phyloP scores from a whole-genome alignment of 2,113 vertebrate species.

The Cynoglossus semilaevis region DNA sequence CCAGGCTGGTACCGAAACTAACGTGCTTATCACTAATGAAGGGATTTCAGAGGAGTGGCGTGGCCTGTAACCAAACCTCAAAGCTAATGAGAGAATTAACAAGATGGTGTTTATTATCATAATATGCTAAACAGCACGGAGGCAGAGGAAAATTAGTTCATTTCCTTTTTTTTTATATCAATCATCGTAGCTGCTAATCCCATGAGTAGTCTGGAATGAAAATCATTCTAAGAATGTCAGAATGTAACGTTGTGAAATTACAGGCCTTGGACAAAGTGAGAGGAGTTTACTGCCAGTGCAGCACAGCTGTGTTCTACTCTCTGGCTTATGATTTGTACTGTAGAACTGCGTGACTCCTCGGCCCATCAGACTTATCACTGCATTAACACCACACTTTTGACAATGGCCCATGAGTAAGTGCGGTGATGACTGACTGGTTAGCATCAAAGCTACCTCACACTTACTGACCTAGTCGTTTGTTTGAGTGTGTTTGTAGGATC shows the following conservation, averaged over 20 bases:
- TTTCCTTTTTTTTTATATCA: constrained; percentile 45
- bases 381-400: too few relatives aligned
- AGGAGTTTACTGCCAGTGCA: constrained; percentile 46
- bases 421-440: constrained; percentile 23
- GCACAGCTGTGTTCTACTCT: constrained; percentile 46
- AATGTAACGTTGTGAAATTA: constrained; percentile 60
- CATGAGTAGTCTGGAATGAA: constrained; percentile 57
- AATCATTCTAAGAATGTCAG: constrained; percentile 63
- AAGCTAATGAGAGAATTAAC: constrained; percentile 51
- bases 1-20: constrained; percentile 21
- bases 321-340: background rate
- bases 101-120: constrained; percentile 46
- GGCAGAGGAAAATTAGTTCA: constrained; percentile 37
- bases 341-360: too few relatives aligned
- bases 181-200: constrained; percentile 39
- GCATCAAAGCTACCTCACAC: constrained; percentile 51
- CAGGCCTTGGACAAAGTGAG: constrained; percentile 45
- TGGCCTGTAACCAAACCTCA: constrained; percentile 29
- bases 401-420: constrained; percentile 13
- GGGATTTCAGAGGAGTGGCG: constrained; percentile 33
- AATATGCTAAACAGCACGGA: constrained; percentile 14
- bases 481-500: too few relatives aligned
- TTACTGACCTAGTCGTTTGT: background rate
- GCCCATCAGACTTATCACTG: background rate
- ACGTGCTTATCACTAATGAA: constrained; percentile 53